Base-by-base conservation (phyloP, 2,113 vertebrate genomes). In the Xerus inauris region DNA sequence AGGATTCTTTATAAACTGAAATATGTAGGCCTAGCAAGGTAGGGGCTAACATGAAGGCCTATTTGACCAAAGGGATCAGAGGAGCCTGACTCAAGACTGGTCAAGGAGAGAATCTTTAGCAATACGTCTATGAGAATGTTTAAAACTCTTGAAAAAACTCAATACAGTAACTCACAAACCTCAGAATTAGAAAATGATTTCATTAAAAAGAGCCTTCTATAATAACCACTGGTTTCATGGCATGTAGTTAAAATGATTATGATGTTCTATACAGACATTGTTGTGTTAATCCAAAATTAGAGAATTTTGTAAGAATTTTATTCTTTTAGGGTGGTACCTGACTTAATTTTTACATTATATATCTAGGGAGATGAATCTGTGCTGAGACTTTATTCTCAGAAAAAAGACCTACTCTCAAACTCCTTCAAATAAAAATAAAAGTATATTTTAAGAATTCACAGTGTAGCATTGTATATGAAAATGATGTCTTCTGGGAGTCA, bases 351-450 rank as follows among this genome's bases (percentile, higher is more conserved):
- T 92, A 84, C 42, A 86, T 91, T 35, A 35, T 13, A 28, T 75
- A 67, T 65, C 83, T 83, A 71, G n/a, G 67, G 40, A 89, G 85
- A 49, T 93, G 65, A 57, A 88, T 71, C 42, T 95, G 32, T 17
- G 28, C 9, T 11, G 14, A 54, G 28, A 6, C 20, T n/a, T 96
- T 90, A 17, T 77, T 45, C 42, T 45, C 72, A 49, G 54, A 83
- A 16, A 24, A 49, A 84, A 80, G 14, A 20, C 12, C 40, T 71
- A 0, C 20, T 95, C 45, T 94, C 38, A 57, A 76, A 62, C 14
- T 24, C 54, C 32, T 92, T 89, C 4, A 28, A 47, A 40, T 62
- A 45, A 88, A 49, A 91, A 59, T 71, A 22, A 32, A 67, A 77
- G 30, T 38, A 0, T 51, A 8, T 64, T 81, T 69, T 69, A 72